Base-by-base conservation (phyloP, 2,888 invertebrate species). In the Lordiphosa fenestrarum region DNA sequence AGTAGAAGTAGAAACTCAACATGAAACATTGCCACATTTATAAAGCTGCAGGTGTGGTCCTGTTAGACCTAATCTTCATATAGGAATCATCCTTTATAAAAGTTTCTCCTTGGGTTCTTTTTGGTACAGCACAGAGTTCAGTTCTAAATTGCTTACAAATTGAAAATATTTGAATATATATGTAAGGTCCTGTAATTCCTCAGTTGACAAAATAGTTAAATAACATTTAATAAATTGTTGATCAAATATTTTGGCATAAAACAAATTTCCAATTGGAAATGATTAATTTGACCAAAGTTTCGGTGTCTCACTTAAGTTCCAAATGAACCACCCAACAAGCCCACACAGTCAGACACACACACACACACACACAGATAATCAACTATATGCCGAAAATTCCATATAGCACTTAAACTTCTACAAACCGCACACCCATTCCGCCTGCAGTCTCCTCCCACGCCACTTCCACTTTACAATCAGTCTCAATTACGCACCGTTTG, bases 401-500 rank as follows among this genome's bases (percentile, higher is more conserved):
- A 6, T 46, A 39, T 41, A 42, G 48, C 63, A 53, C 33, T 38
- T 49, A 13, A 36, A 15, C 21, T 21, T 39, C n/a, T 15, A n/a
- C 33, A 36, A 41, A 41, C 25, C 19, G 6, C 37, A 6, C 2
- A 1, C 30, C 13, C 6, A 13, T 49, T 23, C 38, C 30, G 6
- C 48, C 41, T 7, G n/a, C 12, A 19, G 10, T 10, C 42, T 15
- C 42, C 21, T 9, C 33, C 30, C 1, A 2, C 19, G 4, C 13
- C 5, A 1, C 13, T 13, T 33, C 42, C 53, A 12, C 47, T 36
- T 15, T 41, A 74, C 83, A 82, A 78, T 82, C 83, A 72, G 83
- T 76, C 80, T 76, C 75, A 76, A 76, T 76, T 76, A 76, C 75
- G 83, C 75, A 78, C 83, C 80, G 75, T 74, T 66, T 71, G 73